phyloP scores from a whole-genome alignment of 2,888 invertebrate genomes.

The Camptogramma bilineatum region DNA sequence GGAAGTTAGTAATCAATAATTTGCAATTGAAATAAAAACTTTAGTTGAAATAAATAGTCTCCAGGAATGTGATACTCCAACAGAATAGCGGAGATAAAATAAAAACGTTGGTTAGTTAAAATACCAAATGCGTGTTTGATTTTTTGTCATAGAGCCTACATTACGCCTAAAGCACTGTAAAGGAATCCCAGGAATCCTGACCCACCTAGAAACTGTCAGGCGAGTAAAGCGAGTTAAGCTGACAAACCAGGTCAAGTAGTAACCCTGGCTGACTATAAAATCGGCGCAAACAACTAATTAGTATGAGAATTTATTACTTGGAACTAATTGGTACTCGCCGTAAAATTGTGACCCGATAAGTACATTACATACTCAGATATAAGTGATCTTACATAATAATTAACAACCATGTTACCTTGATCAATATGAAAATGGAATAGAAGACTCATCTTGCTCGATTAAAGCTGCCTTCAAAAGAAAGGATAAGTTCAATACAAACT shows the following conservation, averaged over 20 bases:
- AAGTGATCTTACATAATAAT: neutral
- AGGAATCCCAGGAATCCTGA: constrained; percentile 43
- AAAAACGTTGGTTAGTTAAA: constrained; percentile 4
- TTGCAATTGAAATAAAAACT: neutral
- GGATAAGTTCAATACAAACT: too few species aligned
- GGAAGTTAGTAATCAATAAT: too few species aligned
- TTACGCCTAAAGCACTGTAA: constrained; percentile 19
- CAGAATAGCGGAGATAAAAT: neutral
- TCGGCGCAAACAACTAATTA: constrained; percentile 62
- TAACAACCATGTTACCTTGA: neutral
- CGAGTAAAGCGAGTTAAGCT: constrained; percentile 44
- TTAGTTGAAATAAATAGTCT: neutral
- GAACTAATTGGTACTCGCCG: constrained; percentile 56
- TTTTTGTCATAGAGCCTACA: constrained; percentile 25
- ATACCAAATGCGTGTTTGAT: constrained; percentile 10
- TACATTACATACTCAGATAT: constrained; percentile 1
- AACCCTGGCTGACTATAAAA: constrained; percentile 46
- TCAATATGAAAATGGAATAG: neutral
- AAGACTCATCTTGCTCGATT: neutral
- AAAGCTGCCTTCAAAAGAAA: neutral
- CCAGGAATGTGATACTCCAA: constrained; percentile 9
- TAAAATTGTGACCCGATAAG: constrained; percentile 47
- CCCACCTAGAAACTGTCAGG: constrained; percentile 41
- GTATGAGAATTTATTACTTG: constrained; percentile 53
- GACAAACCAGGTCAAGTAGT: constrained; percentile 53